phyloP scores from a whole-genome alignment of 2,888 invertebrate genomes.

The Lasioglossum figueresi region DNA sequence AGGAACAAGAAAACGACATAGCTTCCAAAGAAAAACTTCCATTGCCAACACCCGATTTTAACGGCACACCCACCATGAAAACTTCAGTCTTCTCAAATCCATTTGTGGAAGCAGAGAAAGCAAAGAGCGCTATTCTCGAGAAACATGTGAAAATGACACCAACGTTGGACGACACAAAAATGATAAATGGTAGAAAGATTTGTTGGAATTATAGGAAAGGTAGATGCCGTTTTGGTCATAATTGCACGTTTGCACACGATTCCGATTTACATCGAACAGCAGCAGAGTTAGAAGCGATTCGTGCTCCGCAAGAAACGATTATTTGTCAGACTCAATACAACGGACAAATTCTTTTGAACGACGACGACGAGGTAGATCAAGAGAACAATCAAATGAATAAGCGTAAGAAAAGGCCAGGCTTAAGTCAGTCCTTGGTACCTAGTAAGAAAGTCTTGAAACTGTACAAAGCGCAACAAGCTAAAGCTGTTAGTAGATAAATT shows the following conservation, averaged over 20 bases:
- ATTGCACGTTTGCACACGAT: slow-evolving; percentile 96
- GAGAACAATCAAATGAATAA: slow-evolving; percentile 84
- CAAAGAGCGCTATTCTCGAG: slow-evolving; percentile 93
- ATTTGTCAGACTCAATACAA: slow-evolving; percentile 82
- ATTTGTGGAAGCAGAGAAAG: slow-evolving; percentile 93
- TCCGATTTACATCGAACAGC: slow-evolving; percentile 90
- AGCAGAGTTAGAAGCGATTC: slow-evolving; percentile 86
- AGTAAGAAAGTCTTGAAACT: slow-evolving; percentile 94
- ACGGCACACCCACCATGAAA: slow-evolving; percentile 85
- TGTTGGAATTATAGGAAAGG: slow-evolving; percentile 98
- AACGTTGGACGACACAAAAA: slow-evolving; percentile 87
- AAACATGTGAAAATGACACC: slow-evolving; percentile 97
- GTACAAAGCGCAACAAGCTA: slow-evolving; percentile 88
- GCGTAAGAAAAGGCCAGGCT: slow-evolving; percentile 90
- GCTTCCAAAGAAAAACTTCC: slow-evolving; percentile 81
- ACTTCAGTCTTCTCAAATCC: slow-evolving; percentile 95
- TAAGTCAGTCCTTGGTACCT: slow-evolving; percentile 91
- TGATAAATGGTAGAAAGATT: slow-evolving; percentile 94
- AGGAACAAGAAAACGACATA: slow-evolving; percentile 52
- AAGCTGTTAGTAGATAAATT: slow-evolving; percentile 80
- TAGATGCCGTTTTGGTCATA: slow-evolving; percentile 95
- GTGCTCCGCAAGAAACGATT: slow-evolving; percentile 83
- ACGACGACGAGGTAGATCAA: slow-evolving; percentile 85
- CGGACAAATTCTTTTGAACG: slow-evolving; percentile 69
- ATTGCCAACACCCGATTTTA: slow-evolving; percentile 88